Percentiles rank a stretch among this genome's conserved stretches.
phyloP scores from a whole-genome alignment of 2,797 vertebrate genomes.

The Antrozous pallidus region DNA sequence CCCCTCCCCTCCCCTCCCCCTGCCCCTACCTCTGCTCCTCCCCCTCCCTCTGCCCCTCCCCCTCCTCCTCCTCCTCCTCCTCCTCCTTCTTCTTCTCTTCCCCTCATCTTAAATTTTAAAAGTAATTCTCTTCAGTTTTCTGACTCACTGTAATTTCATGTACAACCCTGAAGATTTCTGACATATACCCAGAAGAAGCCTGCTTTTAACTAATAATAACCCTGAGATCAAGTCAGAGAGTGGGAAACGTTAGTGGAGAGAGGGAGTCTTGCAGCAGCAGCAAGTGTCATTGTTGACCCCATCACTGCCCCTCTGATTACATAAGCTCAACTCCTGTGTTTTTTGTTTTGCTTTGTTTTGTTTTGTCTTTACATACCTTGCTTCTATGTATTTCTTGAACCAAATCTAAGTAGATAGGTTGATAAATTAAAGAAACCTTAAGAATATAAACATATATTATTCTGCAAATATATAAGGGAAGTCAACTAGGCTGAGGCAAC shows the following conservation, averaged over 20 bases:
- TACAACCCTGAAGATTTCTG: neutral
- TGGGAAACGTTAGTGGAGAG: rapidly evolving
- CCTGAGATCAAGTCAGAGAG: neutral
- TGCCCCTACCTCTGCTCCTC: no score
- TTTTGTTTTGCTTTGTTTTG: neutral
- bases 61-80: no score
- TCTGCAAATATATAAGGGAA: neutral
- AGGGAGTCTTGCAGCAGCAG: rapidly evolving
- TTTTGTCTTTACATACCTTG: neutral
- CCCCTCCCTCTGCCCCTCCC: no score
- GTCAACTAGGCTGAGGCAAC: neutral
- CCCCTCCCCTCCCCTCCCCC: no score
- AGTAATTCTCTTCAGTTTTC: neutral
- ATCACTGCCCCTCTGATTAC: neutral
- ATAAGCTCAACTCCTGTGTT: neutral
- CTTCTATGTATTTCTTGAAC: neutral
- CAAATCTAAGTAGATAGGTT: neutral
- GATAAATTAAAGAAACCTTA: neutral
- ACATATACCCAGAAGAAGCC: neutral
- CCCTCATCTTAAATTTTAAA: neutral
- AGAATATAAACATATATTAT: neutral
- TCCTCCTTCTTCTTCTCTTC: no score
- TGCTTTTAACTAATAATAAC: neutral
- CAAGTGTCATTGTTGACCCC: rapidly evolving
- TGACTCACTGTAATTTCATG: neutral